phyloP scores from a whole-genome alignment of 2,888 invertebrate genomes.

The Alloplasta piceator region DNA sequence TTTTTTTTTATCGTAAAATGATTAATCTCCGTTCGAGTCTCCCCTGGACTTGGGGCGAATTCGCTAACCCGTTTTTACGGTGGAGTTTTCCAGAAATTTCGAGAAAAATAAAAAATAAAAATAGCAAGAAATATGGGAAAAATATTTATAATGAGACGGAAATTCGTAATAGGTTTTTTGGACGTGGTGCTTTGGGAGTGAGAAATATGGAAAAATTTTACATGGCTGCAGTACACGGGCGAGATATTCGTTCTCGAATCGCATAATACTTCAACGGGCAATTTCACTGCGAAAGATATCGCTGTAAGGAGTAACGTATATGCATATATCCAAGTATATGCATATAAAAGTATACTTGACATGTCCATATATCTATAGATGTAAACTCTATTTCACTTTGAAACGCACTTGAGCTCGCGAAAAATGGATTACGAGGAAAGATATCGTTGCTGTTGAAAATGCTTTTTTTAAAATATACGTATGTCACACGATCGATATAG shows the following conservation, averaged over 20 bases:
- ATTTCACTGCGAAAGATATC: constrained; percentile 13
- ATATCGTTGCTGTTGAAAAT: background rate
- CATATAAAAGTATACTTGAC: background rate
- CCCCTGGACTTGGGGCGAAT: too few relatives aligned
- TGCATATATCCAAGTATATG: background rate
- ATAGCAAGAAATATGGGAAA: constrained; percentile 17
- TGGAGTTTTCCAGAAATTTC: background rate
- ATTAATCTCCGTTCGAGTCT: too few relatives aligned
- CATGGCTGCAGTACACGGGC: constrained; percentile 3
- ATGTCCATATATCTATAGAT: background rate
- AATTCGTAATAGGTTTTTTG: constrained; percentile 24
- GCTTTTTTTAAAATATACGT: too few relatives aligned
- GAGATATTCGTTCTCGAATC: constrained; percentile 13
- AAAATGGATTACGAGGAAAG: background rate
- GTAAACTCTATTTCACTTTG: constrained; percentile 6
- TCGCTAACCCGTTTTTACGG: too few relatives aligned
- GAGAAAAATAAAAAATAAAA: constrained; percentile 2
- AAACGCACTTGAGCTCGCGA: background rate
- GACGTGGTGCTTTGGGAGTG: background rate
- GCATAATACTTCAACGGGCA: constrained; percentile 26
- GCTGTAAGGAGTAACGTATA: background rate
- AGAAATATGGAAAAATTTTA: constrained; percentile 17
- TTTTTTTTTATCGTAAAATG: too few relatives aligned
- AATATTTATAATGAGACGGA: constrained; percentile 26
- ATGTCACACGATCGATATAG: too few relatives aligned